These are phyloP conservation scores for Pygoscelis adeliae DNA, from an alignment of 2,113 vertebrate genomes.

Conservation along the genomic window DNA sequence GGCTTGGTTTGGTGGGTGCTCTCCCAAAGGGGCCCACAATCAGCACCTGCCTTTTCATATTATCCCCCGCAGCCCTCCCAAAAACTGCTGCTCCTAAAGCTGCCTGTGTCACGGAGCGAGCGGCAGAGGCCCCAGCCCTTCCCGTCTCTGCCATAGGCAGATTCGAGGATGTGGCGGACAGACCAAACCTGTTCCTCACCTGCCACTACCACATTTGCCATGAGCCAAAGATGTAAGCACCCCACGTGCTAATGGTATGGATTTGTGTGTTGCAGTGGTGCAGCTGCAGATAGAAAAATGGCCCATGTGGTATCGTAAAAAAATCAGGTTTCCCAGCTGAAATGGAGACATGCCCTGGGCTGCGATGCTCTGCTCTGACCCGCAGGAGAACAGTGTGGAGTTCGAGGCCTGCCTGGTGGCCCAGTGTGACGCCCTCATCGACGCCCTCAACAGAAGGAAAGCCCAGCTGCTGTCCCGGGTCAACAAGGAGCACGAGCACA, in stretches of 20 bases:
- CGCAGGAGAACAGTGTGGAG: constrained; percentile 96
- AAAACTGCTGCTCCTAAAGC: background rate
- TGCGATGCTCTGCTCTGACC: background rate
- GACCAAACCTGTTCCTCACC: background rate
- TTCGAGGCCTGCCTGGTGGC: constrained; percentile 97
- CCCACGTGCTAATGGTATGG: rapidly evolving
- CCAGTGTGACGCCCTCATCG: constrained; percentile 97
- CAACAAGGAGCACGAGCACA: constrained; percentile 98
- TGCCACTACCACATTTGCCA: background rate
- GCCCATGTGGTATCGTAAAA: rapidly evolving
- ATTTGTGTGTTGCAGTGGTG: background rate
- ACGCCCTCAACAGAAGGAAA: constrained; percentile 94
- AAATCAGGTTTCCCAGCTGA: background rate
- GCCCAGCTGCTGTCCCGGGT: constrained; percentile 92
- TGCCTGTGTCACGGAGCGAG: background rate
- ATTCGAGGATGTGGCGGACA: background rate
- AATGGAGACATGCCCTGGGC: rapidly evolving
- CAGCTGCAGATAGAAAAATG: rapidly evolving
- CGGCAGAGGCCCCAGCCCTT: background rate
- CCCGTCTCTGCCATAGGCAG: rapidly evolving
- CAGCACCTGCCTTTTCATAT: background rate
- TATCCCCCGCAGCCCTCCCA: background rate
- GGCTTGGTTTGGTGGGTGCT: background rate
- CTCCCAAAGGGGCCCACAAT: background rate
- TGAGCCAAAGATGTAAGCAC: rapidly evolving